A percentile compares a stretch with the other conserved stretches of the same genome.
Conservation (phyloP, 2,113 vertebrate species). For the Leptodactylus fuscus region DNA sequence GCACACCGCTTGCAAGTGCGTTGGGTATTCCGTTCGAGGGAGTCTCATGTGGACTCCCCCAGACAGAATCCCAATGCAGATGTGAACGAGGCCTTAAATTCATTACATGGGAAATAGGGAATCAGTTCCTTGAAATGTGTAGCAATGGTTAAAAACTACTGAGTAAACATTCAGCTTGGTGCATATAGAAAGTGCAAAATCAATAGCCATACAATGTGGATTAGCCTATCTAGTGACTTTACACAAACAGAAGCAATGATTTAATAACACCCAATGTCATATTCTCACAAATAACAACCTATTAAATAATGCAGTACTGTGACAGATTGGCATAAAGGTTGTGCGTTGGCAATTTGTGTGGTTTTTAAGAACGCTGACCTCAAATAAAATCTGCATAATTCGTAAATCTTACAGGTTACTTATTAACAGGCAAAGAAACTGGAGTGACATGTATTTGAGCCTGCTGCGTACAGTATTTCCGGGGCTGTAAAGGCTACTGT, state of each 20-base stretch:
- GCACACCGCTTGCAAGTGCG: no score
- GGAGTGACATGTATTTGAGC: slow-evolving; percentile 60
- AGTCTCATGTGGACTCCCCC: no score
- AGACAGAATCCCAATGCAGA: no score
- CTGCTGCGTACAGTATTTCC: slow-evolving; percentile 62
- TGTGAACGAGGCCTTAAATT: no score
- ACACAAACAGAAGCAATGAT: not conserved
- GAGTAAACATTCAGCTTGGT: not conserved
- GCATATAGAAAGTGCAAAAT: slow-evolving; percentile 35
- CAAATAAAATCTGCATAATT: slow-evolving; percentile 49
- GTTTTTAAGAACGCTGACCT: slow-evolving; percentile 28
- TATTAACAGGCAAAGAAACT: slow-evolving; percentile 71
- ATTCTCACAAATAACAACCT: not conserved
- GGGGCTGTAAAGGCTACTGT: slow-evolving; percentile 53
- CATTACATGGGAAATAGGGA: not conserved
- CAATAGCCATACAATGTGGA: slow-evolving; percentile 43
- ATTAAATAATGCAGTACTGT: not conserved
- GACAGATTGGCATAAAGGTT: not conserved
- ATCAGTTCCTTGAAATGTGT: not conserved
- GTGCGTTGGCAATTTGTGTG: slow-evolving; percentile 3
- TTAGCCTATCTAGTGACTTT: slow-evolving; percentile 14
- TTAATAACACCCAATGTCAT: not conserved
- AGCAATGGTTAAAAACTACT: not conserved
- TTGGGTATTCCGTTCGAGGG: no score
- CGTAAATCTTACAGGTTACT: slow-evolving; percentile 66